Evolutionary conservation across 2,113 vertebrate genomes (phyloP).

Genomic region (Sprattus sprattus): DNA sequence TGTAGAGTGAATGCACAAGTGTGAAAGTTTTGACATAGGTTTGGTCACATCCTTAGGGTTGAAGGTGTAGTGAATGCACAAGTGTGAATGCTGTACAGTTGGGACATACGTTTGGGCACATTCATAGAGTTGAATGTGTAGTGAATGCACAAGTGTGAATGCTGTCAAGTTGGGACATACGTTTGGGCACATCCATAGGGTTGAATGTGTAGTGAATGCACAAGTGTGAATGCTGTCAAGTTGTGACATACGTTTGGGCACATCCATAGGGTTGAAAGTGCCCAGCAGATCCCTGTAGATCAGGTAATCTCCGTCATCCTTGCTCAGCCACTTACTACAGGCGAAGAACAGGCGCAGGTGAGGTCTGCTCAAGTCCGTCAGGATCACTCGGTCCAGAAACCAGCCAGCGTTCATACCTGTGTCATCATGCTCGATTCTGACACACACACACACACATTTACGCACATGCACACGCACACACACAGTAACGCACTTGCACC

Average conservation of each 20-base stretch:
- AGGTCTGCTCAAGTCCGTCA: constrained; percentile 93
- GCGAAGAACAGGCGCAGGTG: constrained; percentile 92
- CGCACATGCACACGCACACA: not conserved
- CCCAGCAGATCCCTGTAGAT: constrained; percentile 88
- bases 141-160: too few species aligned
- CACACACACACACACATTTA: constrained; percentile 2
- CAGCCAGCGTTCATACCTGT: constrained; percentile 90
- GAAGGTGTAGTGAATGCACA: too few species aligned
- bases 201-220: too few species aligned
- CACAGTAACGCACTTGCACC: not conserved
- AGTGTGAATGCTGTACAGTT: not conserved
- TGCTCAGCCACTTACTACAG: constrained; percentile 95
- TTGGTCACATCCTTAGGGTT: too few species aligned
- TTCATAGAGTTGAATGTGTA: constrained; percentile 92
- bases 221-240: not conserved
- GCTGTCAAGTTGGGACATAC: too few species aligned
- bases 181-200: too few species aligned
- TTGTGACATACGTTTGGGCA: constrained; percentile 82
- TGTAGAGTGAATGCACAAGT: too few species aligned
- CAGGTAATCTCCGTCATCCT: constrained; percentile 88
- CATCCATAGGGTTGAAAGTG: constrained; percentile 90
- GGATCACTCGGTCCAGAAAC: constrained; percentile 88
- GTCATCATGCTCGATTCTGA: constrained; percentile 95
- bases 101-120: constrained; percentile 83
- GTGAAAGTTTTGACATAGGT: too few species aligned